Conservation (phyloP, 2,797 vertebrate genomes). For the Takifugu rubripes region DNA sequence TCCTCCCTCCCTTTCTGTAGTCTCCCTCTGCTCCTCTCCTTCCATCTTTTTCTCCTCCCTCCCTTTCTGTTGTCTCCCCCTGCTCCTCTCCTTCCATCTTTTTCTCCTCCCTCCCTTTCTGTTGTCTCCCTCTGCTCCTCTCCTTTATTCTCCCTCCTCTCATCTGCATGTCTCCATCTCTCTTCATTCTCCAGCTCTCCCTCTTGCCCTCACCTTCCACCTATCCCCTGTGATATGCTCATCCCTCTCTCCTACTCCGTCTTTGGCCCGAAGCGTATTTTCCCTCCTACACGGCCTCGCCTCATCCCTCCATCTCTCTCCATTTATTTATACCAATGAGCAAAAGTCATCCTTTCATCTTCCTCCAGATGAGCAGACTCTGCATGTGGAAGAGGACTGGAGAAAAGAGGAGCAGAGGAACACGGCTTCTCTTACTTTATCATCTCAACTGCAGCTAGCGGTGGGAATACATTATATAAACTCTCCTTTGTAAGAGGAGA, state of each 20-base stretch:
- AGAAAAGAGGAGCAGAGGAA: slow-evolving; percentile 56
- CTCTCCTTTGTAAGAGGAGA: slow-evolving; percentile 40
- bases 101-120: slow-evolving; percentile 65
- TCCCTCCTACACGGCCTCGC: slow-evolving; percentile 69
- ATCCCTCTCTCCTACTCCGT: slow-evolving; percentile 69
- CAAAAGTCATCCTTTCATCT: slow-evolving; percentile 77
- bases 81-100: slow-evolving; percentile 57
- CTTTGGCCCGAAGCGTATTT: slow-evolving; percentile 71
- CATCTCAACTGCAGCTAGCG: slow-evolving; percentile 52
- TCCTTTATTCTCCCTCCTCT: slow-evolving; percentile 27
- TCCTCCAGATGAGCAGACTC: slow-evolving; percentile 73
- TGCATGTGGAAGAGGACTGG: slow-evolving; percentile 65
- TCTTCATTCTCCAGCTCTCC: slow-evolving; percentile 44
- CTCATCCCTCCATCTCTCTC: slow-evolving; percentile 63
- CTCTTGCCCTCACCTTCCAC: slow-evolving; percentile 53
- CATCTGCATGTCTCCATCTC: slow-evolving; percentile 21
- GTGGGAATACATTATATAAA: slow-evolving; percentile 65
- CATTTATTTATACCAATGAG: slow-evolving; percentile 78
- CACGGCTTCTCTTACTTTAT: slow-evolving; percentile 52
- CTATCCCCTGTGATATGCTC: slow-evolving; percentile 60
- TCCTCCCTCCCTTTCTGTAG: slow-evolving; percentile 28
- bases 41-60: slow-evolving; percentile 10
- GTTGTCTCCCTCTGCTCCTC: slow-evolving; percentile 18
- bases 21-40: slow-evolving; percentile 31
- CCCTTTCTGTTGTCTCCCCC: slow-evolving; percentile 22